phyloP scores from a whole-genome alignment of 2,888 invertebrate genomes.

The Miltochrista miniata region DNA sequence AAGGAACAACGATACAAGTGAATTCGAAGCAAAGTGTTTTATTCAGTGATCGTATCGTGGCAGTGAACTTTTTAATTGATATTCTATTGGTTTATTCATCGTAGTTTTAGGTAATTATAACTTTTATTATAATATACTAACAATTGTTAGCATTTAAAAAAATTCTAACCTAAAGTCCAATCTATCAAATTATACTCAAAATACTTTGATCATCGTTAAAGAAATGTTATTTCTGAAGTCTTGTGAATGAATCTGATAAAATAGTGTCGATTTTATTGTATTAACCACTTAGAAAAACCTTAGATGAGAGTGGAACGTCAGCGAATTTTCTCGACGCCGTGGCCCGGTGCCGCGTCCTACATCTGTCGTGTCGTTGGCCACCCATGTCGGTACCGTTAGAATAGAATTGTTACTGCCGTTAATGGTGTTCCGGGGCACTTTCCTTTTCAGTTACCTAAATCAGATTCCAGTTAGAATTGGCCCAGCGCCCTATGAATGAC shows the following conservation, averaged over 20 bases:
- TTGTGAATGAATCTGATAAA: conserved; percentile 3
- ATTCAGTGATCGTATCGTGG: conserved; percentile 65
- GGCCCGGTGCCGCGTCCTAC: conserved; percentile 62
- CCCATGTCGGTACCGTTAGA: conserved; percentile 48
- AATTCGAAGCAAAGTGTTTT: conserved; percentile 52
- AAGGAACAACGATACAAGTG: conserved; percentile 49
- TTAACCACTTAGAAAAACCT: conserved; percentile 22
- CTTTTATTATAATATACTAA: neutral
- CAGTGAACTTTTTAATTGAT: conserved; percentile 49
- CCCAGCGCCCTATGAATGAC: conserved; percentile 46
- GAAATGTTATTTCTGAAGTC: neutral
- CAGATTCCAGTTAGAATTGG: conserved; percentile 25
- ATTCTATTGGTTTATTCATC: conserved; percentile 35
- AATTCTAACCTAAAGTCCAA: conserved; percentile 7
- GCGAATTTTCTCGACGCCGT: conserved; percentile 68
- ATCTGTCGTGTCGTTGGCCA: conserved; percentile 32
- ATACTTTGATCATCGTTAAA: neutral
- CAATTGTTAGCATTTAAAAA: neutral
- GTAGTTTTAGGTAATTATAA: conserved; percentile 51
- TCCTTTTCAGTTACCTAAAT: conserved; percentile 48
- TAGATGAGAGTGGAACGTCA: conserved; percentile 29
- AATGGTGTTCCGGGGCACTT: conserved; percentile 33
- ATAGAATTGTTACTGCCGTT: conserved; percentile 41
- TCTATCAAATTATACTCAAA: conserved; percentile 2
- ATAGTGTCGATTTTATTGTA: neutral